Evolutionary conservation across 2,113 vertebrate genomes (phyloP).

Genomic region (Ceyx margarethae): DNA sequence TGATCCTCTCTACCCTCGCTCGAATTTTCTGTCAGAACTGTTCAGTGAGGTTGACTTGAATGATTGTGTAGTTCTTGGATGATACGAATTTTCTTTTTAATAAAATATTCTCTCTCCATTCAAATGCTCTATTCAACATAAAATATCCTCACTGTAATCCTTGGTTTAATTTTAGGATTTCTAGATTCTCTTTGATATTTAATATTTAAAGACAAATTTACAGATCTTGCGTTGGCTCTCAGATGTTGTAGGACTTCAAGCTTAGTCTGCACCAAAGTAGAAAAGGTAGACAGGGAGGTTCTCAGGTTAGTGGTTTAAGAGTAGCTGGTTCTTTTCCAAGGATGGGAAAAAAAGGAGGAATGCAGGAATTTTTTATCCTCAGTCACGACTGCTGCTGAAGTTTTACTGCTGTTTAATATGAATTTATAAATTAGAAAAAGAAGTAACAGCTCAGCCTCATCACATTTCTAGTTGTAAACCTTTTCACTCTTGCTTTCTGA

Average conservation of each 20-base stretch:
- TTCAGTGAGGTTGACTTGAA: not conserved
- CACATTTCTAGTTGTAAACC: not conserved
- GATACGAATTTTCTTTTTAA: not conserved
- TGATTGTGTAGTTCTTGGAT: not conserved
- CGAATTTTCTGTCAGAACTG: not conserved
- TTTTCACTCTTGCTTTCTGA: not conserved
- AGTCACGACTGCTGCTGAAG: not conserved
- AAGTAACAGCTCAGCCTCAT: not conserved
- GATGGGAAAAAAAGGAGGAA: not conserved
- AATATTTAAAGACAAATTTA: not conserved
- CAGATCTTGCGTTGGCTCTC: not conserved
- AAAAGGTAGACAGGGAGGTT: not conserved
- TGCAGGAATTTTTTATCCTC: not conserved
- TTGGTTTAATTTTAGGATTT: not conserved
- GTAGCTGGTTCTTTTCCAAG: not conserved
- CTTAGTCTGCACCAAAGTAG: not conserved
- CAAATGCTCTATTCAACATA: not conserved
- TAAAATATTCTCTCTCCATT: not conserved
- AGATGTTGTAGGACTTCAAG: not conserved
- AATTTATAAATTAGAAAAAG: not conserved
- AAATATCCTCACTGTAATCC: not conserved
- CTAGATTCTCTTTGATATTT: not conserved
- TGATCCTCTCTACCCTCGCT: too few species aligned
- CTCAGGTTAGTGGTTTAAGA: not conserved
- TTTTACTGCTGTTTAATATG: not conserved